Evolutionary conservation across 2,888 invertebrate species (phyloP).

Genomic region (Brenthis hecate): DNA sequence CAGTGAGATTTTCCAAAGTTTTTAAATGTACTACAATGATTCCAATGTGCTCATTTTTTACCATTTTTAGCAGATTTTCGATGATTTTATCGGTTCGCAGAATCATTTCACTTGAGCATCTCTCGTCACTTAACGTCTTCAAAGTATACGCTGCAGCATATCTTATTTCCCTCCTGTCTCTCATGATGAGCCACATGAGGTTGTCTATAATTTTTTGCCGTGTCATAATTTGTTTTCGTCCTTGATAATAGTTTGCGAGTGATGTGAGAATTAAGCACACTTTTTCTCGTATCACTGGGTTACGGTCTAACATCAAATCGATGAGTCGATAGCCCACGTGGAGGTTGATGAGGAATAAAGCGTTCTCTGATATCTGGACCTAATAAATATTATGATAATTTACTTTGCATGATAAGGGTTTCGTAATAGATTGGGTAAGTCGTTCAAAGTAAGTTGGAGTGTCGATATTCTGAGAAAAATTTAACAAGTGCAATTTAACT

Average conservation of each 20-base stretch:
- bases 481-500: no score
- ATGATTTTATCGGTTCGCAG: slow-evolving; percentile 55
- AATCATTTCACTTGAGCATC: slow-evolving; percentile 57
- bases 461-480: no score
- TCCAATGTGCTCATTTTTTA: slow-evolving; percentile 64
- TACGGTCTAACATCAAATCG: slow-evolving; percentile 58
- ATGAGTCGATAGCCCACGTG: slow-evolving; percentile 65
- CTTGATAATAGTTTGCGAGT: slow-evolving; percentile 60
- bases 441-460: no score
- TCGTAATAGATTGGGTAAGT: no score
- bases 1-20: slow-evolving; percentile 58
- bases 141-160: slow-evolving; percentile 66
- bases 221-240: slow-evolving; percentile 57
- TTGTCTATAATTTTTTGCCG: slow-evolving; percentile 56
- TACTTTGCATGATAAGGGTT: no score
- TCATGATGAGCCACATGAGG: slow-evolving; percentile 59
- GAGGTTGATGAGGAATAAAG: slow-evolving; percentile 61
- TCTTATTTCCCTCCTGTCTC: slow-evolving; percentile 67
- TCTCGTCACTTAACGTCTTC: slow-evolving; percentile 55
- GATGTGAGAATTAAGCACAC: slow-evolving; percentile 60
- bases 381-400: slow-evolving; percentile 39
- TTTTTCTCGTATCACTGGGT: slow-evolving; percentile 68
- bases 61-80: slow-evolving; percentile 63
- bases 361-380: slow-evolving; percentile 70
- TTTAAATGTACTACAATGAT: slow-evolving; percentile 64